These are phyloP conservation scores for Nymphicus hollandicus DNA, from an alignment of 2,113 vertebrate genomes.

Conservation along the genomic window DNA sequence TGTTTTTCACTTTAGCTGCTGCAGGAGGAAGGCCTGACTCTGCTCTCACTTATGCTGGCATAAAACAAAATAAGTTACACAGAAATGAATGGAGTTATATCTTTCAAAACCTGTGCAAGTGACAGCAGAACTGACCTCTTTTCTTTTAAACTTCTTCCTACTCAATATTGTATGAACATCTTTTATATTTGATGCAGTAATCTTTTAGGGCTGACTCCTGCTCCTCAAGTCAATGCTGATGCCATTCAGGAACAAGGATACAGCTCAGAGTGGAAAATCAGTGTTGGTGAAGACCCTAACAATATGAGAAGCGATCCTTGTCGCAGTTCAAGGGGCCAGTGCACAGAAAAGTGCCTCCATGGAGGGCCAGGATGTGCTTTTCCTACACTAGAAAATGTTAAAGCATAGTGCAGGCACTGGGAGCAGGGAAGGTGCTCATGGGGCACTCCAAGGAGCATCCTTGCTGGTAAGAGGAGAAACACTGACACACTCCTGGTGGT, in stretches of 20 bases:
- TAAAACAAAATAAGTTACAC: slow-evolving; percentile 7
- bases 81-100: background rate
- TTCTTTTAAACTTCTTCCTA: background rate
- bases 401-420: background rate
- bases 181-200: background rate
- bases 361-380: background rate
- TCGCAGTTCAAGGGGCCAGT: background rate
- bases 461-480: background rate
- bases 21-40: background rate
- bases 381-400: background rate
- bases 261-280: background rate
- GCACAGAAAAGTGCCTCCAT: background rate
- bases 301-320: accelerated
- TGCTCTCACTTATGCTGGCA: background rate
- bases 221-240: background rate
- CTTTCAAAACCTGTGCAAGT: background rate
- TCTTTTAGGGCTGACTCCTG: background rate
- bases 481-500: background rate
- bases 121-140: background rate
- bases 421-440: background rate
- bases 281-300: background rate
- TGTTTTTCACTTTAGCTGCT: slow-evolving; percentile 2
- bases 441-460: background rate
- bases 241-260: background rate
- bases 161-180: background rate